Base-by-base conservation (phyloP, 2,888 invertebrate species). In the Orchesellides sinensis region DNA sequence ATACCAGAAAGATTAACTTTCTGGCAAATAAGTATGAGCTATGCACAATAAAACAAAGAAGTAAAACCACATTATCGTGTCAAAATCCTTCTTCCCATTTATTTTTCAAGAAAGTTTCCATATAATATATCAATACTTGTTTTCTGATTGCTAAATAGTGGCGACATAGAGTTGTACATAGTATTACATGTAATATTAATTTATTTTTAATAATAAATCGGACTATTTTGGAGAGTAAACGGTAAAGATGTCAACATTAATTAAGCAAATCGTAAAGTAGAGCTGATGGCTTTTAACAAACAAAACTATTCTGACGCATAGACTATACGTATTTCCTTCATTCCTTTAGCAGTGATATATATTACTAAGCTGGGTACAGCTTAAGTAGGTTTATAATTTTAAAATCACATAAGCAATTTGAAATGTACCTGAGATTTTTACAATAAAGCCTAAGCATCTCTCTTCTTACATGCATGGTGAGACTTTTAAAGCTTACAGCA, bases 91-190 rank as follows among this genome's bases (percentile, higher is more conserved):
- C 27, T 56, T 45, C n/a, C n/a, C 56, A 63, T 54, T 75, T 75
- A 75, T 59, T 77, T 68, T 78, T 25, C 61, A 69, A 70, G 69
- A 70, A 70, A 47, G n/a, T 49, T 61, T 70, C 63, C 47, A 61
- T 78, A 78, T 70, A 69, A 61, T 27, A 35, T 25, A 45, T 54
- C 19, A 29, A 59, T 45, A 49, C 40, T 49, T 56, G 23, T 19
- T 63, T 74, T 65, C 19, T 78, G 78, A 78, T 78, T 78, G 78
- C 78, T 69, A 69, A 52, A 78, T 70, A 78, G 45, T 35, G 52
- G 47, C 32, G 52, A 32, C 17, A 56, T 29, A 69, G 25, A n/a
- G n/a, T n/a, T n/a, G n/a, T n/a, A n/a, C n/a, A n/a, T 12, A 3
- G 21, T 59, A 59, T 12, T 29, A 59, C 25, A 49, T 47, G 17